These are phyloP conservation scores for Bryconaethiops microstoma DNA, from an alignment of 2,797 vertebrate genomes.

Conservation along the genomic window DNA sequence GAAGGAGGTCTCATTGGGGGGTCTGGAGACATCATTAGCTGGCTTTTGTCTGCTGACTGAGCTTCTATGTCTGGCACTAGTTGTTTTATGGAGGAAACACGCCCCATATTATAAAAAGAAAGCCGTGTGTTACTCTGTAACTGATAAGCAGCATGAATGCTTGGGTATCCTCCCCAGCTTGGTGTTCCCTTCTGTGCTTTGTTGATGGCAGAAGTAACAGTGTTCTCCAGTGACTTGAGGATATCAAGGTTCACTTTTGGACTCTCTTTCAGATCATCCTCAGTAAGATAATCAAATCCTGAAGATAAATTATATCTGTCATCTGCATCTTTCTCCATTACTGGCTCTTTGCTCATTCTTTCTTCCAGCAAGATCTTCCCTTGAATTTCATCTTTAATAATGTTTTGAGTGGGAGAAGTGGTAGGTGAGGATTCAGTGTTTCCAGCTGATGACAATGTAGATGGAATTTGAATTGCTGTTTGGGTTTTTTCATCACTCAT, in stretches of 20 bases:
- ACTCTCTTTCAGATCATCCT: slow-evolving; percentile 94
- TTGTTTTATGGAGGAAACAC: slow-evolving; percentile 84
- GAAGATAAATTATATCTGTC: slow-evolving; percentile 89
- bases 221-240: slow-evolving; percentile 96
- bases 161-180: slow-evolving; percentile 97
- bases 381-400: slow-evolving; percentile 91
- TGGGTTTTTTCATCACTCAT: slow-evolving; percentile 88
- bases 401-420: slow-evolving; percentile 78
- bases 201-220: slow-evolving; percentile 96
- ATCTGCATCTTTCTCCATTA: slow-evolving; percentile 75
- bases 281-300: slow-evolving; percentile 94
- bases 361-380: slow-evolving; percentile 80
- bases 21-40: slow-evolving; percentile 84
- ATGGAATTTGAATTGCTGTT: slow-evolving; percentile 88
- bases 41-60: slow-evolving; percentile 83
- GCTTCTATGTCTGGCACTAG: slow-evolving; percentile 74
- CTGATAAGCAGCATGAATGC: slow-evolving; percentile 98
- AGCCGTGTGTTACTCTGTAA: slow-evolving; percentile 92
- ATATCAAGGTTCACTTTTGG: slow-evolving; percentile 96
- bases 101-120: slow-evolving; percentile 83
- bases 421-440: slow-evolving; percentile 68
- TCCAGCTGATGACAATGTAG: slow-evolving; percentile 86
- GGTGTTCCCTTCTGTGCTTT: slow-evolving; percentile 98
- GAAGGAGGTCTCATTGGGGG: slow-evolving; percentile 28
- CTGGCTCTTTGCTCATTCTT: slow-evolving; percentile 77